Percentiles rank a stretch among this genome's conserved stretches.
phyloP scores from a whole-genome alignment of 2,797 vertebrate genomes.

The Gephyroberyx darwinii region DNA sequence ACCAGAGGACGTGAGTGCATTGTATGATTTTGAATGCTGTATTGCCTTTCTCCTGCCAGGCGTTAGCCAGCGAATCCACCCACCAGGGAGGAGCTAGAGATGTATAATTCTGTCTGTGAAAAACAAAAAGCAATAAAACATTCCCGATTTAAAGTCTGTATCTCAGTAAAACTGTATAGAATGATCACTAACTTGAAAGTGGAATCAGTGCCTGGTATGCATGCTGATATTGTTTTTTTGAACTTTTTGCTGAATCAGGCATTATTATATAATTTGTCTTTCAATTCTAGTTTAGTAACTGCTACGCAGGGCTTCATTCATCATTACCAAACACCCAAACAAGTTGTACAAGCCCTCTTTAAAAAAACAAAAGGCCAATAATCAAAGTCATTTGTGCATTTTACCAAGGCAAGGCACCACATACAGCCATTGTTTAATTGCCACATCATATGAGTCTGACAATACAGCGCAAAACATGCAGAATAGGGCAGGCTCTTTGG shows the following conservation, averaged over 20 bases:
- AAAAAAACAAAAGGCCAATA: conserved; percentile 37
- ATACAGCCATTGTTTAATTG: conserved; percentile 61
- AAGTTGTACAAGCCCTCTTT: conserved; percentile 37
- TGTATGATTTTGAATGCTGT: conserved; percentile 43
- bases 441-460: conserved; percentile 49
- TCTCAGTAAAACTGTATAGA: conserved; percentile 22
- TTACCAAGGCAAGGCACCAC: conserved; percentile 76
- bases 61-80: conserved; percentile 1
- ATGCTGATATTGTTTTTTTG: conserved; percentile 51
- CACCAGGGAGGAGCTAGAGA: conserved; percentile 4
- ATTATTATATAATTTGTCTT: conserved; percentile 25
- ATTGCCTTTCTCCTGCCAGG: conserved; percentile 31
- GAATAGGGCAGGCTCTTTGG: conserved; percentile 67
- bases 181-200: conserved; percentile 4
- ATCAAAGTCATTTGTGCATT: conserved; percentile 73
- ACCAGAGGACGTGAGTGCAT: conserved; percentile 60
- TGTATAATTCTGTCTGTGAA: conserved; percentile 19
- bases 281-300: conserved; percentile 24
- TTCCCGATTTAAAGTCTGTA: conserved; percentile 31
- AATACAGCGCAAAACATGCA: conserved; percentile 70
- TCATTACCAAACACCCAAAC: conserved; percentile 27
- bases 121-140: conserved; percentile 22
- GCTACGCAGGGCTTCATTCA: conserved; percentile 36
- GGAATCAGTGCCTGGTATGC: conserved; percentile 43
- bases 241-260: conserved; percentile 34